Percentiles rank a stretch among this genome's conserved stretches.
Conservation (phyloP, 2,888 invertebrate species). For the Cephalotes varians region DNA sequence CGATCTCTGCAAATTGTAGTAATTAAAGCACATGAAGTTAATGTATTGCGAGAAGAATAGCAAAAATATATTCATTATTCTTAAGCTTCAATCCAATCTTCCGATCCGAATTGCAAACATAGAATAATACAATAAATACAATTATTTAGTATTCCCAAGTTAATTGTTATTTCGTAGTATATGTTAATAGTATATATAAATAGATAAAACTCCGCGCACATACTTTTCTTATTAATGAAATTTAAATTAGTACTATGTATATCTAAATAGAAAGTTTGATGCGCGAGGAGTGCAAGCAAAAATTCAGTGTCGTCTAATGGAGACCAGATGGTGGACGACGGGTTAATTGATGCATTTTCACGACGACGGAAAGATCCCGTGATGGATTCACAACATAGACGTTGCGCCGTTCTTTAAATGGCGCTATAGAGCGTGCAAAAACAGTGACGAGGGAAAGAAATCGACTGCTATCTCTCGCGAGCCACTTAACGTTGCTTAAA, state of each 20-base stretch:
- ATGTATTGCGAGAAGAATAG: constrained; percentile 24
- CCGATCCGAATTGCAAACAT: not conserved
- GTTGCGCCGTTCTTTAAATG: constrained; percentile 33
- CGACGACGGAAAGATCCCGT: constrained; percentile 22
- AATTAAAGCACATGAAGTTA: constrained; percentile 71
- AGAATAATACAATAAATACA: not conserved
- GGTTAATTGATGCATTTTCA: constrained; percentile 39
- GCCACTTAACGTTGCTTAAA: constrained; percentile 60
- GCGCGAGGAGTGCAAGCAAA: not conserved
- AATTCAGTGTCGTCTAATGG: constrained; percentile 24
- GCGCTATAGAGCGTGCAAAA: constrained; percentile 24
- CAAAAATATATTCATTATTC: constrained; percentile 34
- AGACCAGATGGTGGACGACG: constrained; percentile 4
- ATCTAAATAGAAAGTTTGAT: not conserved
- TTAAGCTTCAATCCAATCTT: not conserved
- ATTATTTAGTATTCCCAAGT: not conserved
- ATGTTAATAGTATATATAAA: not conserved
- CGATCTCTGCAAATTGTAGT: constrained; percentile 73
- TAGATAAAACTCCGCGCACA: not conserved
- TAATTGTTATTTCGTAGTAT: not conserved
- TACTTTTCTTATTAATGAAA: not conserved
- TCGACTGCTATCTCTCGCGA: constrained; percentile 59
- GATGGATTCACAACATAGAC: constrained; percentile 43
- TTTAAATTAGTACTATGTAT: constrained; percentile 13
- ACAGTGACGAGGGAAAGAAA: constrained; percentile 51